phyloP scores from a whole-genome alignment of 2,797 vertebrate species.

The Acanthurus tractus region DNA sequence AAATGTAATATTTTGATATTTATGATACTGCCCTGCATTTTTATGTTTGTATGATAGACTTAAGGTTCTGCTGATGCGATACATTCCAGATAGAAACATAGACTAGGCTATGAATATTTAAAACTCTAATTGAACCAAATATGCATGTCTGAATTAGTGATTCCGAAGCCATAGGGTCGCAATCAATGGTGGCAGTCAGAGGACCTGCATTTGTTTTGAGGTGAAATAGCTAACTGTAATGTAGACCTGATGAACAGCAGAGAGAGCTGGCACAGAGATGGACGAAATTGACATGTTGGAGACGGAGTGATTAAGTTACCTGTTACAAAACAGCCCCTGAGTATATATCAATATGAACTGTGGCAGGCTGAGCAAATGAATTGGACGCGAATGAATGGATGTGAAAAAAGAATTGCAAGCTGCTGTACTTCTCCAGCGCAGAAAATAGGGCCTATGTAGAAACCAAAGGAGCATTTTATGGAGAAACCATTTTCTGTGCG shows the following conservation, averaged over 20 bases:
- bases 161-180: conserved; percentile 46
- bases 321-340: conserved; percentile 73
- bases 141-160: conserved; percentile 52
- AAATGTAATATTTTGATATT: conserved; percentile 3
- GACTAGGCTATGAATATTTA: conserved; percentile 52
- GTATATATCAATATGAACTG: conserved; percentile 76
- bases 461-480: conserved; percentile 67
- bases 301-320: conserved; percentile 75
- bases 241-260: conserved; percentile 56
- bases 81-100: conserved; percentile 23
- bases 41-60: conserved; percentile 10
- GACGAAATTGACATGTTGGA: conserved; percentile 70
- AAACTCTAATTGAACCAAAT: conserved; percentile 64
- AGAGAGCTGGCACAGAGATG: conserved; percentile 51
- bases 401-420: conserved; percentile 51
- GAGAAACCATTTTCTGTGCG: conserved; percentile 62
- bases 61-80: conserved; percentile 36
- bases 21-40: background rate
- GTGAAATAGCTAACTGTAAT: conserved; percentile 57
- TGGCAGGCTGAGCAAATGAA: conserved; percentile 74
- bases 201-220: conserved; percentile 47
- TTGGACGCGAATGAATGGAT: conserved; percentile 62
- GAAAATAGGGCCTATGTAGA: conserved; percentile 60
- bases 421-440: conserved; percentile 46
- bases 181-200: conserved; percentile 51